Conservation (phyloP, 2,888 invertebrate genomes). For the Esperia sulphurella region DNA sequence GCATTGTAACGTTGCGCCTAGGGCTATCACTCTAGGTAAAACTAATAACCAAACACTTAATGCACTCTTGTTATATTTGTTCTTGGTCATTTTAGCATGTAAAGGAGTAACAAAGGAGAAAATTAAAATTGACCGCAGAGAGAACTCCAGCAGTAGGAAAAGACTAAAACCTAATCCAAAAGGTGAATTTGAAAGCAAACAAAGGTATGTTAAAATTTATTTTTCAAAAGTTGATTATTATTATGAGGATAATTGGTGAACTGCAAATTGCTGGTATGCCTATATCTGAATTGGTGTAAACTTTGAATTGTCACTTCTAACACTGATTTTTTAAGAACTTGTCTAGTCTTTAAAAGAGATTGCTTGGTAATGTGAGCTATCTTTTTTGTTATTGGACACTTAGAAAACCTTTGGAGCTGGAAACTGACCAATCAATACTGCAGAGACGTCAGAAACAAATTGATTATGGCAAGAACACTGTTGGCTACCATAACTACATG, state of each 20-base stretch:
- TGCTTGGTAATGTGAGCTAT: too few species aligned
- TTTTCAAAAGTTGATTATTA: not conserved
- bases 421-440: slow-evolving; percentile 85
- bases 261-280: too few species aligned
- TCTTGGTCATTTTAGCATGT: slow-evolving; percentile 25
- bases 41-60: too few species aligned
- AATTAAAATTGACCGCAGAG: slow-evolving; percentile 42
- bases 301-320: too few species aligned
- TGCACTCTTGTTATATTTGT: not conserved
- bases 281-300: too few species aligned
- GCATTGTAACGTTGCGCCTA: too few species aligned
- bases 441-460: slow-evolving; percentile 94
- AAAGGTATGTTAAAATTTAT: slow-evolving; percentile 5
- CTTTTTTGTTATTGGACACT: slow-evolving; percentile 15
- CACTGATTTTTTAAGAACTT: too few species aligned
- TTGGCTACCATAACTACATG: slow-evolving; percentile 89
- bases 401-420: slow-evolving; percentile 66
- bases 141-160: slow-evolving; percentile 51
- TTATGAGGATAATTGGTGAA: too few species aligned
- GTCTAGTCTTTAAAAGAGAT: too few species aligned
- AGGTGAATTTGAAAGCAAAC: slow-evolving; percentile 34
- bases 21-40: too few species aligned
- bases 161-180: slow-evolving; percentile 40
- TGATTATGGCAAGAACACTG: slow-evolving; percentile 96
- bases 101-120: slow-evolving; percentile 33